phyloP scores from a whole-genome alignment of 2,888 invertebrate genomes.

The Halictus quadricinctus region DNA sequence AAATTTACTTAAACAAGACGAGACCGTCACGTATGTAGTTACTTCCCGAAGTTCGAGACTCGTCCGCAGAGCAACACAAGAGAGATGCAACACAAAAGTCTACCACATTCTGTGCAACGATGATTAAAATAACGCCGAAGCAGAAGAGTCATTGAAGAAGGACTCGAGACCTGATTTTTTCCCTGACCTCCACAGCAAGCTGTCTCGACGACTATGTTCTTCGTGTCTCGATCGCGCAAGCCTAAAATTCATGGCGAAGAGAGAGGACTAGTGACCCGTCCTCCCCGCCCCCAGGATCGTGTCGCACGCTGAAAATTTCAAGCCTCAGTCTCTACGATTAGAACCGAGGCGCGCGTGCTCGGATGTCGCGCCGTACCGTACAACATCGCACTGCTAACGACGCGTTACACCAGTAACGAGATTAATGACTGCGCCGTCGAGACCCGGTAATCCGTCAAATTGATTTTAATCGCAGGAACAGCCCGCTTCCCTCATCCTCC shows the following conservation, averaged over 20 bases:
- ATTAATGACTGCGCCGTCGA: slow-evolving; percentile 39
- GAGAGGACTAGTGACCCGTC: not conserved
- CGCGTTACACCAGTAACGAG: slow-evolving; percentile 36
- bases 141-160: too few relatives aligned
- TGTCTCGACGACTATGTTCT: not conserved
- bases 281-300: not conserved
- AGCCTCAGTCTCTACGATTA: slow-evolving; percentile 5
- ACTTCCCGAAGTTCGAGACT: too few relatives aligned
- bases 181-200: not conserved
- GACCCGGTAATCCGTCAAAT: slow-evolving; percentile 48
- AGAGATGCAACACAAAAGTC: too few relatives aligned
- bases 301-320: slow-evolving; percentile 11
- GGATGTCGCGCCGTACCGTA: slow-evolving; percentile 15
- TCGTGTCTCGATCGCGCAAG: not conserved
- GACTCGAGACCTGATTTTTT: too few relatives aligned
- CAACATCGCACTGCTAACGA: slow-evolving; percentile 16
- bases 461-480: slow-evolving; percentile 53
- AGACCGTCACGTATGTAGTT: too few relatives aligned
- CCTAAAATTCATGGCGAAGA: slow-evolving; percentile 3
- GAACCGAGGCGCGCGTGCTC: not conserved
- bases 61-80: too few relatives aligned
- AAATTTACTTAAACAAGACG: too few relatives aligned
- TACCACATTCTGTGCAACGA: too few relatives aligned
- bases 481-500: not conserved
- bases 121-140: too few relatives aligned